Base-by-base conservation (phyloP, 2,797 vertebrate genomes). In the Tangara arthus region DNA sequence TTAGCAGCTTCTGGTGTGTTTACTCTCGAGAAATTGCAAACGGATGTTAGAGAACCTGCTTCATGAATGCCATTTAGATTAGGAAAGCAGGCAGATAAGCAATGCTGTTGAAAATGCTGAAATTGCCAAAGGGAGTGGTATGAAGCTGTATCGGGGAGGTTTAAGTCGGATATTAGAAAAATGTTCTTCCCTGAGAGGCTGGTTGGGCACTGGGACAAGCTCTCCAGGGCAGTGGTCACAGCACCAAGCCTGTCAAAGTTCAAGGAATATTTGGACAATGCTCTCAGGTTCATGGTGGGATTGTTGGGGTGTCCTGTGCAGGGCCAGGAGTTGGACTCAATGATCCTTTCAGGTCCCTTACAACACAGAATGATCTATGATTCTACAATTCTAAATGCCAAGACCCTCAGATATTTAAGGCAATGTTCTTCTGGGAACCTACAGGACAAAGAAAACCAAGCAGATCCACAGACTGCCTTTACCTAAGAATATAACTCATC, bases 1-100 rank as follows among this genome's bases (percentile, higher is more conserved):
- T 83, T 22, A 87, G 87, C 87, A 90, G 84, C 44, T 79, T 80
- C 68, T 73, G 71, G 16, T 61, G 56, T 91, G 47, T 94, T 93
- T 95, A 50, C 82, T 88, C 66, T 82, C 7, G 3, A 85, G 83
- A 81, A 93, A 79, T 37, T 87, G 68, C 42, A 35, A 82, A 52
- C n/a, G 78, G 70, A 37, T 89, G 55, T 76, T 66, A 47, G 56
- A 65, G 73, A 94, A 80, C 64, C 44, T 32, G 37, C 50, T 72
- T 63, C 63, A 41, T 35, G 52, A 55, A 75, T 82, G 84, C 64
- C 78, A 34, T 80, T 89, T 72, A 56, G 75, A 42, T 79, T 66
- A 85, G 90, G 44, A 80, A 87, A 78, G 27, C 59, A 56, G 56
- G 37, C 56, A 82, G 75, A 65, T 87, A 82, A 92, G 57, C 52